Evolutionary conservation across 2,797 vertebrate species (phyloP).

Genomic region (Poeciliopsis infans): DNA sequence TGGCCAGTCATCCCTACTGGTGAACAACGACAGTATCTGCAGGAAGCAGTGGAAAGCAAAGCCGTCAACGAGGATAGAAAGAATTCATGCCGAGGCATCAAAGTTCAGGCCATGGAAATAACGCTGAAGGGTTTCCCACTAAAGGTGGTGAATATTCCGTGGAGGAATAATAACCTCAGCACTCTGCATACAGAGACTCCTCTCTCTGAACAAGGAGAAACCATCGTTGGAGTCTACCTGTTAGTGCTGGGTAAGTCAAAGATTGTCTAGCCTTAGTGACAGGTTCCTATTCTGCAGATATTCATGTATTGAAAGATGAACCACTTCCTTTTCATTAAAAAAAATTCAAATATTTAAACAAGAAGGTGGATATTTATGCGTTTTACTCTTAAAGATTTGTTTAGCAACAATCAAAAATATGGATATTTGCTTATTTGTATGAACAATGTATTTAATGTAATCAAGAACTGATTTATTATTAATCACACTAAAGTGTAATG

Average conservation of each 20-base stretch:
- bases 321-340: background rate
- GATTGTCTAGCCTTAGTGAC: background rate
- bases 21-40: slow-evolving; percentile 38
- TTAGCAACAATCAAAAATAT: background rate
- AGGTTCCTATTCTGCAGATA: background rate
- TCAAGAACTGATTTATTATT: background rate
- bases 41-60: slow-evolving; percentile 46
- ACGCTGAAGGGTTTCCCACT: slow-evolving; percentile 62
- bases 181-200: slow-evolving; percentile 81
- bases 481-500: background rate
- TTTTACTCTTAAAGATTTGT: background rate
- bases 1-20: slow-evolving; percentile 56
- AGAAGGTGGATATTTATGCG: background rate
- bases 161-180: slow-evolving; percentile 89
- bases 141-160: slow-evolving; percentile 81
- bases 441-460: background rate
- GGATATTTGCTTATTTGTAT: background rate
- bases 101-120: slow-evolving; percentile 70
- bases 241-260: slow-evolving; percentile 82
- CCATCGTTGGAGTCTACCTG: slow-evolving; percentile 85
- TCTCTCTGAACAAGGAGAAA: slow-evolving; percentile 86
- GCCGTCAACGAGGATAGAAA: slow-evolving; percentile 30
- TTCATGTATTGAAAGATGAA: background rate
- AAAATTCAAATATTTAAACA: background rate
- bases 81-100: slow-evolving; percentile 61